phyloP scores from a whole-genome alignment of 2,888 invertebrate species.

The Lomographa bimaculata region DNA sequence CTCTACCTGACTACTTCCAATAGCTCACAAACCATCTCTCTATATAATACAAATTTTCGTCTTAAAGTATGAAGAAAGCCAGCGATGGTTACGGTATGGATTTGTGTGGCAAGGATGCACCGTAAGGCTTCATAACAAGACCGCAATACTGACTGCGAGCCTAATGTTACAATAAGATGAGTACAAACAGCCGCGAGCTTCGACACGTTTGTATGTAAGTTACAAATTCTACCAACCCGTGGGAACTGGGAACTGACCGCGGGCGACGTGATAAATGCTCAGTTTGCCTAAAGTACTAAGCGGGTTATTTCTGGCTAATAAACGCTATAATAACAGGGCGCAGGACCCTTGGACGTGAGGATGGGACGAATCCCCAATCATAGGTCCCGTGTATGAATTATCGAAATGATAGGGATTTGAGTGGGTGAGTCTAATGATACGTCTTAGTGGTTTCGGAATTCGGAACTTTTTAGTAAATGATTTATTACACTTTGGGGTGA shows the following conservation, averaged over 20 bases:
- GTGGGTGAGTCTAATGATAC: slow-evolving; percentile 55
- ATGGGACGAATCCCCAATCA: slow-evolving; percentile 42
- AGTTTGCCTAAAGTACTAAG: slow-evolving; percentile 71
- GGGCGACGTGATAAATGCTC: slow-evolving; percentile 75
- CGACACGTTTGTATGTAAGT: slow-evolving; percentile 69
- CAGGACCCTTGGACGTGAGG: slow-evolving; percentile 51
- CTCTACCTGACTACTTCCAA: slow-evolving; percentile 56
- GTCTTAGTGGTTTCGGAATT: slow-evolving; percentile 40
- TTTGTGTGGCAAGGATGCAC: slow-evolving; percentile 44
- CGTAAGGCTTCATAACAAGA: slow-evolving; percentile 65
- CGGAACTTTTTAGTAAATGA: slow-evolving; percentile 42
- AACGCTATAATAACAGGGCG: slow-evolving; percentile 64
- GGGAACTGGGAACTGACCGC: slow-evolving; percentile 77
- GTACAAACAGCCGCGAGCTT: slow-evolving; percentile 59
- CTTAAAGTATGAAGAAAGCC: slow-evolving; percentile 35
- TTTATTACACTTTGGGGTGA: slow-evolving; percentile 32
- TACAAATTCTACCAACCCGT: slow-evolving; percentile 73
- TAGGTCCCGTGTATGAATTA: slow-evolving; percentile 55
- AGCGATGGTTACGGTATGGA: slow-evolving; percentile 45
- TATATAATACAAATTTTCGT: no score
- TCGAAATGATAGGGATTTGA: slow-evolving; percentile 56
- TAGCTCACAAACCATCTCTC: slow-evolving; percentile 44
- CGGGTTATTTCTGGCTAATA: slow-evolving; percentile 61
- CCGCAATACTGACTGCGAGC: slow-evolving; percentile 54
- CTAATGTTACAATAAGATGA: slow-evolving; percentile 64